A percentile compares a stretch with the other conserved stretches of the same genome.
Conservation (phyloP, 2,113 vertebrate species). For the Pheucticus melanocephalus region DNA sequence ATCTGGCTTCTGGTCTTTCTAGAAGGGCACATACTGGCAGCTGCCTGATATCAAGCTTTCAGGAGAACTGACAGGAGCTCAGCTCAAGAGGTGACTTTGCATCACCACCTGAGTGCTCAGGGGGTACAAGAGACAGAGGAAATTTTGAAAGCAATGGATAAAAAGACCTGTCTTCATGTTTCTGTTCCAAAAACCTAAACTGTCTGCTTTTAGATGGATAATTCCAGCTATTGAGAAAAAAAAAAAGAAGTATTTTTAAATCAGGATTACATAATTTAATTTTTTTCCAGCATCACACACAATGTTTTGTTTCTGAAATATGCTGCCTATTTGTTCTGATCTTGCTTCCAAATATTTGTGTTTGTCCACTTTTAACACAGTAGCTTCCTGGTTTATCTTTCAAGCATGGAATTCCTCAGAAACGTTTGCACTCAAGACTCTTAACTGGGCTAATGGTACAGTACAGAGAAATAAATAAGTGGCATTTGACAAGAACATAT, state of each 20-base stretch:
- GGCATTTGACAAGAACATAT: not conserved
- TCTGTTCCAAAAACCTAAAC: not conserved
- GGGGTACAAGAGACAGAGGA: not conserved
- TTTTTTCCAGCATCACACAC: not conserved
- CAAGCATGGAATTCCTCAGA: not conserved
- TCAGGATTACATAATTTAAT: not conserved
- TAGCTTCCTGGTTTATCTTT: constrained; percentile 21
- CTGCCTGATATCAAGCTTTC: not conserved
- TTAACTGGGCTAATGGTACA: not conserved
- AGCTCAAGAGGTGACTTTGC: not conserved
- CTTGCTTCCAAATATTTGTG: not conserved
- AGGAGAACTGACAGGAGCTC: not conserved
- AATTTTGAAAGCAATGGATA: not conserved
- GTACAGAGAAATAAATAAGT: not conserved
- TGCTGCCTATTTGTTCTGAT: not conserved
- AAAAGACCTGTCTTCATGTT: not conserved
- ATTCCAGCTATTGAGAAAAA: not conserved
- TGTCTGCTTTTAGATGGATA: not conserved
- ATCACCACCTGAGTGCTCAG: not conserved
- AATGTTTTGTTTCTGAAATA: not conserved
- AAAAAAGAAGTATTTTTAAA: not conserved
- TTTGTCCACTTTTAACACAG: not conserved
- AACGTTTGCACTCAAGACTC: not conserved
- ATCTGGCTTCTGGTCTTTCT: not conserved
- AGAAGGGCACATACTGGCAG: not conserved